Percentiles rank a stretch among this genome's conserved stretches.
phyloP scores from a whole-genome alignment of 2,888 invertebrate genomes.

The Zeuzera pyrina region DNA sequence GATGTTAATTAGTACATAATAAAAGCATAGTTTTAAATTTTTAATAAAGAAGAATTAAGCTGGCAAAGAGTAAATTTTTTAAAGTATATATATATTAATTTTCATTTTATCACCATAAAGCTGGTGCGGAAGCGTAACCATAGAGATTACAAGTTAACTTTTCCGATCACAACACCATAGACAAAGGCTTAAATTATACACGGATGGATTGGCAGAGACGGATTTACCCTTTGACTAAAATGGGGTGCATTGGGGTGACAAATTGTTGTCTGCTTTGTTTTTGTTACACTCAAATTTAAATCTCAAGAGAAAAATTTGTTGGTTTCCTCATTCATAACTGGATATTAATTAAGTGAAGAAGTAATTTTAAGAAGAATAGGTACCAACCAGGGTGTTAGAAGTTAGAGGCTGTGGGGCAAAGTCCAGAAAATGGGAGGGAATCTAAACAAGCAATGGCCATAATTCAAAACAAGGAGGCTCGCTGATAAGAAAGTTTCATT shows the following conservation, averaged over 20 bases:
- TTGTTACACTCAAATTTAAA: constrained; percentile 11
- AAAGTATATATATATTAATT: too few relatives aligned
- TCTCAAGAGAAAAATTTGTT: too few relatives aligned
- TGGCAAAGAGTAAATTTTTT: too few relatives aligned
- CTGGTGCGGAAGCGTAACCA: constrained; percentile 30
- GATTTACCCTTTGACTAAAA: constrained; percentile 49
- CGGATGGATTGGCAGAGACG: constrained; percentile 49
- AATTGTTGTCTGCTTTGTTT: constrained; percentile 45
- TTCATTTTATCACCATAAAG: constrained; percentile 7
- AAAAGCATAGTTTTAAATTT: constrained; percentile 45
- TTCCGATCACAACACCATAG: constrained; percentile 65
- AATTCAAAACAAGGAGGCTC: constrained; percentile 59
- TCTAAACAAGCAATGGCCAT: constrained; percentile 48
- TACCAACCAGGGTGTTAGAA: constrained; percentile 25
- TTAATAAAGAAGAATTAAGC: constrained; percentile 47
- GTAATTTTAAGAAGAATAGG: neutral
- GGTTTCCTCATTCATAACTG: too few relatives aligned
- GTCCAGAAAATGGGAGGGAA: constrained; percentile 15
- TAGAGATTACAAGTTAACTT: constrained; percentile 68
- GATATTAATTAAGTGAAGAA: neutral
- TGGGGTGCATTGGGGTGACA: constrained; percentile 48
- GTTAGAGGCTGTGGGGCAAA: constrained; percentile 8
- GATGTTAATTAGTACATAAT: constrained; percentile 51
- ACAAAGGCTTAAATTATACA: constrained; percentile 65
- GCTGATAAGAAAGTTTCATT: constrained; percentile 72